Evolutionary conservation across 1,140 invertebrate genomes (phyloP).

Genomic region (Bombus terrestris): DNA sequence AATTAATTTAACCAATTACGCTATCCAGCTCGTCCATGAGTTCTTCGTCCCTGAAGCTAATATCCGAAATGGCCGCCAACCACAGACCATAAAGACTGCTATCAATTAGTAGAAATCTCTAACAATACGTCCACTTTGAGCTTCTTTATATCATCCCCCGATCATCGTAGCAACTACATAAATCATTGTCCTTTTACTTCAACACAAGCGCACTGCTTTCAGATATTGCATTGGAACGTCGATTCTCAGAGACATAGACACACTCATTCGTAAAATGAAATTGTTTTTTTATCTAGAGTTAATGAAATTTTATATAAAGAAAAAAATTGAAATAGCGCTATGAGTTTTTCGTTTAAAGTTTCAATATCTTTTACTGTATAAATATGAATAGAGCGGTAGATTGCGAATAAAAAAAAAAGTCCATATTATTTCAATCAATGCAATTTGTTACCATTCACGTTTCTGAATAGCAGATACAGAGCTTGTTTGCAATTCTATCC

Average conservation of each 20-base stretch:
- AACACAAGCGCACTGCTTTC: not conserved
- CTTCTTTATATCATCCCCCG: not conserved
- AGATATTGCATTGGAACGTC: not conserved
- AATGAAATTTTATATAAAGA: not conserved
- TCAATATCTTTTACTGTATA: not conserved
- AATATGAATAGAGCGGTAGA: not conserved
- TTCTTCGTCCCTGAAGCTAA: not conserved
- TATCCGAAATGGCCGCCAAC: not conserved
- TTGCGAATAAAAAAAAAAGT: not conserved
- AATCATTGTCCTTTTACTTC: not conserved
- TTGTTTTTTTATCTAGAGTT: not conserved
- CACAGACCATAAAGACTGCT: not conserved
- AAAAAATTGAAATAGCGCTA: not conserved
- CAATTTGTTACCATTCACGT: not conserved
- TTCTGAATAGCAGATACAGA: not conserved
- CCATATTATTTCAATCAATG: not conserved
- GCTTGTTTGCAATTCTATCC: not conserved
- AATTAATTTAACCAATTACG: slow-evolving; percentile 17
- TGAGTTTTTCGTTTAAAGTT: not conserved
- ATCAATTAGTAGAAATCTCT: slow-evolving; percentile 1
- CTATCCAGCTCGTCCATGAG: not conserved
- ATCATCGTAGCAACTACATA: not conserved
- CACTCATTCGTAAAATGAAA: not conserved
- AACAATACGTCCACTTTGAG: not conserved
- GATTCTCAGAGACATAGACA: not conserved